Conservation (phyloP, 2,113 vertebrate species). For the Pontoporia blainvillei region DNA sequence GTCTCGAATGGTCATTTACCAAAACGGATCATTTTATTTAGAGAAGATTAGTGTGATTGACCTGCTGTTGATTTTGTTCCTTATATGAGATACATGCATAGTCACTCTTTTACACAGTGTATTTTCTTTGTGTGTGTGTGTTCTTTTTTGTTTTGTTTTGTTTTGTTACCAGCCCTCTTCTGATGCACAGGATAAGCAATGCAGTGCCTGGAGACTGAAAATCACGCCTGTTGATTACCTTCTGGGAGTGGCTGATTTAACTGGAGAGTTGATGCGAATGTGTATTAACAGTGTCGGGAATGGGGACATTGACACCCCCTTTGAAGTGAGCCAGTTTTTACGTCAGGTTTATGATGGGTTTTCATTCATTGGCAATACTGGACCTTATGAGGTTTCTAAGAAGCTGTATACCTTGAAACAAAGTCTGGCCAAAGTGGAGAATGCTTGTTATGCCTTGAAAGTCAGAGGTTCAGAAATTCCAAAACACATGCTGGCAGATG, state of each 20-base stretch:
- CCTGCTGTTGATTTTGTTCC: neutral
- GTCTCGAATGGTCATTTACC: neutral
- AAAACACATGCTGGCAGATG: slow-evolving; percentile 96
- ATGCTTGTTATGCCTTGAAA: slow-evolving; percentile 93
- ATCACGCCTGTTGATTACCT: slow-evolving; percentile 95
- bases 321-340: slow-evolving; percentile 95
- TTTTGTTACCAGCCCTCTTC: slow-evolving; percentile 45
- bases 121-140: slow-evolving; percentile 35
- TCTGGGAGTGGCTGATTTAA: slow-evolving; percentile 95
- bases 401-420: slow-evolving; percentile 95
- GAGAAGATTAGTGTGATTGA: neutral
- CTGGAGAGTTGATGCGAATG: slow-evolving; percentile 96
- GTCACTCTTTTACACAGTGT: slow-evolving; percentile 1
- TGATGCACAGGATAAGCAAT: slow-evolving; percentile 69
- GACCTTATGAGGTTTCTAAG: slow-evolving; percentile 97
- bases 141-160: neutral
- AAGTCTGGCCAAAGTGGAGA: slow-evolving; percentile 96
- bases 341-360: slow-evolving; percentile 96
- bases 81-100: neutral
- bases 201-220: slow-evolving; percentile 85
- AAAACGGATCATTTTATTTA: neutral
- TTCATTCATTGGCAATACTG: slow-evolving; percentile 96
- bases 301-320: slow-evolving; percentile 96
- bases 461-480: slow-evolving; percentile 97
- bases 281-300: slow-evolving; percentile 97